Evolutionary conservation across 2,888 invertebrate species (phyloP).

Genomic region (Nymphalis urticae): DNA sequence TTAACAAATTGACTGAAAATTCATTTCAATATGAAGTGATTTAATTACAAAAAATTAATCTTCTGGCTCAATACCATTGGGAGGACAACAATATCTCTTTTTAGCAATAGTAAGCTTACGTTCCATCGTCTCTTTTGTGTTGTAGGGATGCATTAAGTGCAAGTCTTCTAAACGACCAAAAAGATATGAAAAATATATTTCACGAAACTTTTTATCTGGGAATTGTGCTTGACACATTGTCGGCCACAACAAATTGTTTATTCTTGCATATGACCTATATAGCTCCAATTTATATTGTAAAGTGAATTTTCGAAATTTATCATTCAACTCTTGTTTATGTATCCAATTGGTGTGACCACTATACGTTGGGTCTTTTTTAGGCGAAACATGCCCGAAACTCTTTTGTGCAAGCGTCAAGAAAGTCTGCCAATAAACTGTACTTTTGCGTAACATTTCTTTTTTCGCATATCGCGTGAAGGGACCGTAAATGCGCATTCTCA

Average conservation of each 20-base stretch:
- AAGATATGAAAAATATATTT: conserved; percentile 70
- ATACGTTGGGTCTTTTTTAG: conserved; percentile 50
- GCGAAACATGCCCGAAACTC: conserved; percentile 54
- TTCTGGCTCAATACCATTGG: conserved; percentile 50
- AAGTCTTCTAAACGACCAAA: conserved; percentile 56
- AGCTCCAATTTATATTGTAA: conserved; percentile 53
- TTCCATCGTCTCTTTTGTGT: conserved; percentile 47
- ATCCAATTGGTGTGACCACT: conserved; percentile 56
- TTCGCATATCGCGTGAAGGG: conserved; percentile 49
- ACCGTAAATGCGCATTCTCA: conserved; percentile 65
- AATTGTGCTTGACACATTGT: conserved; percentile 67
- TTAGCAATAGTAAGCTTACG: conserved; percentile 47
- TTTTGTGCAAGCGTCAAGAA: conserved; percentile 50
- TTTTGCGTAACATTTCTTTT: conserved; percentile 49
- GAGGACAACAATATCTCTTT: conserved; percentile 57
- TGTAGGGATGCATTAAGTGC: conserved; percentile 63
- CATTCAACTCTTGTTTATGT: conserved; percentile 56
- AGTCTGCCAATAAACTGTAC: conserved; percentile 55
- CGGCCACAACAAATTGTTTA: conserved; percentile 66
- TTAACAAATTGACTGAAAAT: too few relatives aligned
- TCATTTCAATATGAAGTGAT: neutral
- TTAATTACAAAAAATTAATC: conserved; percentile 32
- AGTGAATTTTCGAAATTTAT: conserved; percentile 55
- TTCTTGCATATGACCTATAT: conserved; percentile 56
- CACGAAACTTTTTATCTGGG: conserved; percentile 70